A percentile compares a stretch with the other conserved stretches of the same genome.
phyloP scores from a whole-genome alignment of 1,140 invertebrate species.

The Brachionus angularis region DNA sequence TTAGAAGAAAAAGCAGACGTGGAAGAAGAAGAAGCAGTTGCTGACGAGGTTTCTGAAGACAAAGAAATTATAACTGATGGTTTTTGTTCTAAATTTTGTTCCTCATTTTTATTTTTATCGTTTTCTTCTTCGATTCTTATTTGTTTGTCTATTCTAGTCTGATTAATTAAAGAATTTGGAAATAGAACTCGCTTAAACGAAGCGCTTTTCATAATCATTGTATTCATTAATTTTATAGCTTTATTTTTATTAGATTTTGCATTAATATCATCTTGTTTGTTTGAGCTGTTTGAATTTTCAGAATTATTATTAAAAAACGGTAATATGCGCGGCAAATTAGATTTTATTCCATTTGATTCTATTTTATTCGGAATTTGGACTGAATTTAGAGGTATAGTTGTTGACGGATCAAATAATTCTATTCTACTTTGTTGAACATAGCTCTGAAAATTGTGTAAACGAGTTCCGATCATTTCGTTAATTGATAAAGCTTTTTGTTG shows the following conservation, averaged over 20 bases:
- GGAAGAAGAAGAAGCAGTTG: constrained; percentile 4
- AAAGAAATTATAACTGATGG: not conserved
- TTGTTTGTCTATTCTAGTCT: not conserved
- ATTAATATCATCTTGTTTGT: not conserved
- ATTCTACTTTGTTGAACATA: not conserved
- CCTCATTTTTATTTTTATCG: not conserved
- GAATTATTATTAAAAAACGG: constrained; percentile 9
- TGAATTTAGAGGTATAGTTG: not conserved
- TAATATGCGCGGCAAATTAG: constrained; percentile 7
- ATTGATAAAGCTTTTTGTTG: not conserved
- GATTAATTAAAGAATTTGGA: constrained; percentile 8
- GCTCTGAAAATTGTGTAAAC: not conserved
- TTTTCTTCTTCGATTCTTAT: not conserved
- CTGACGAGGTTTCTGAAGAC: not conserved
- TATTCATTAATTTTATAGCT: constrained; percentile 38
- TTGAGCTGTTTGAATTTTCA: not conserved
- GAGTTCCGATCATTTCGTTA: not conserved
- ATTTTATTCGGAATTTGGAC: not conserved
- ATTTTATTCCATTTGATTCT: not conserved
- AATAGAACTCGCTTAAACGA: constrained; percentile 10
- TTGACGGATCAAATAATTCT: not conserved
- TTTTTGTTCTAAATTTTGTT: not conserved
- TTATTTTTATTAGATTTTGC: not conserved
- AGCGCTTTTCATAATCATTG: constrained; percentile 28
- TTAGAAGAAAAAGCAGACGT: constrained; percentile 4